Percentiles rank a stretch among this genome's conserved stretches.
Evolutionary conservation across 2,888 invertebrate species (phyloP).

Genomic region (Teleiodes luculella): DNA sequence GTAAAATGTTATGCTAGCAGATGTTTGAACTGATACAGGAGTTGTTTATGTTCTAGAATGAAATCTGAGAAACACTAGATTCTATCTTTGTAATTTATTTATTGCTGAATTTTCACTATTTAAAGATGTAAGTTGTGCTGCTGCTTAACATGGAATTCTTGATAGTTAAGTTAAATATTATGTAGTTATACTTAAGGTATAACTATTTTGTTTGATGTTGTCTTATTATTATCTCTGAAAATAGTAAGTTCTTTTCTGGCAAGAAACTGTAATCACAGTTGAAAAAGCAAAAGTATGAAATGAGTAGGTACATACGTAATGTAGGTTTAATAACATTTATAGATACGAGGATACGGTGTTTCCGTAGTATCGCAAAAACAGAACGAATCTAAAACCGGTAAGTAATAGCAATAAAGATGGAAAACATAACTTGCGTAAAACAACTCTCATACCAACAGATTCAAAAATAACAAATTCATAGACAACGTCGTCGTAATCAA

Average conservation of each 20-base stretch:
- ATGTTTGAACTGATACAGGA: neutral
- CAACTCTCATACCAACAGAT: neutral
- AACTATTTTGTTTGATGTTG: no score
- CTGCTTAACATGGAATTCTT: neutral
- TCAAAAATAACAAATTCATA: slow-evolving; percentile 8
- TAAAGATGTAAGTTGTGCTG: neutral
- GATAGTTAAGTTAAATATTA: no score
- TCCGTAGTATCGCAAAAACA: neutral
- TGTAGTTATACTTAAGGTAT: no score
- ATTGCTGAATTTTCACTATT: neutral
- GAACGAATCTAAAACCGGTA: neutral
- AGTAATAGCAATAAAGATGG: neutral
- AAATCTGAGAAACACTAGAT: neutral
- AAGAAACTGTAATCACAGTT: no score
- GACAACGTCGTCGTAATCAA: slow-evolving; percentile 1
- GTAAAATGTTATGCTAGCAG: neutral
- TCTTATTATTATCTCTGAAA: no score
- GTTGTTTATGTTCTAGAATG: slow-evolving; percentile 2
- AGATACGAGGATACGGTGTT: no score
- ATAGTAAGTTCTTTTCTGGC: no score
- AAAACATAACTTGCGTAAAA: neutral
- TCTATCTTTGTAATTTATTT: neutral
- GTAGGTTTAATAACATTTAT: no score
- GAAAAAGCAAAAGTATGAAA: no score
- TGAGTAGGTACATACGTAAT: no score